A percentile compares a stretch with the other conserved stretches of the same genome.
Evolutionary conservation across 2,797 vertebrate species (phyloP).

Genomic region (Enteromius trimaculatus): DNA sequence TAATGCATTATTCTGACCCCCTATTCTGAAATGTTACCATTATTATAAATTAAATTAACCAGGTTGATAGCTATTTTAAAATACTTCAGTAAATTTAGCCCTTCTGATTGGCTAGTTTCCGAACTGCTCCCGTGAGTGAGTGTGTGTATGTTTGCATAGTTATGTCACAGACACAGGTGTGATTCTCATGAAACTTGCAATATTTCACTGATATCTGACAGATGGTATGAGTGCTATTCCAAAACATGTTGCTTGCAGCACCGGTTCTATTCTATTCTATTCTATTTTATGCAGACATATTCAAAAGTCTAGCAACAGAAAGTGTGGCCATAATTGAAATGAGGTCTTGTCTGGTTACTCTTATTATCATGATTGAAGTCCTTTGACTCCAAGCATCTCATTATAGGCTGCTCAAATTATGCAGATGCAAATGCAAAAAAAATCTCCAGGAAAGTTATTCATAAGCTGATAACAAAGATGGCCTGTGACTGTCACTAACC

Average conservation of each 20-base stretch:
- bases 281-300: not conserved
- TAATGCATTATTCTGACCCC: too few relatives aligned
- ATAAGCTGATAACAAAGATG: not conserved
- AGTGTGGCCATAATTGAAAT: not conserved
- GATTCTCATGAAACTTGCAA: not conserved
- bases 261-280: not conserved
- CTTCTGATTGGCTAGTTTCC: conserved; percentile 6
- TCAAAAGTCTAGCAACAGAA: not conserved
- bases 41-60: not conserved
- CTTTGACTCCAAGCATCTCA: not conserved
- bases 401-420: not conserved
- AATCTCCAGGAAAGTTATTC: not conserved
- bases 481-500: not conserved
- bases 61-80: not conserved
- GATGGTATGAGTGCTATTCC: not conserved
- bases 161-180: not conserved
- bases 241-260: not conserved
- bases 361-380: conserved; percentile 8
- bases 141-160: not conserved
- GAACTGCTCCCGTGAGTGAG: not conserved
- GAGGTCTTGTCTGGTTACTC: not conserved
- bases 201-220: not conserved
- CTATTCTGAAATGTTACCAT: too few relatives aligned
- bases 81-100: not conserved
- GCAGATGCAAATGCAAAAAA: not conserved